Evolutionary conservation across 1,140 invertebrate species (phyloP), one percentile per base, ranked within the genome.

Genomic region (Bemisia tabaci): DNA sequence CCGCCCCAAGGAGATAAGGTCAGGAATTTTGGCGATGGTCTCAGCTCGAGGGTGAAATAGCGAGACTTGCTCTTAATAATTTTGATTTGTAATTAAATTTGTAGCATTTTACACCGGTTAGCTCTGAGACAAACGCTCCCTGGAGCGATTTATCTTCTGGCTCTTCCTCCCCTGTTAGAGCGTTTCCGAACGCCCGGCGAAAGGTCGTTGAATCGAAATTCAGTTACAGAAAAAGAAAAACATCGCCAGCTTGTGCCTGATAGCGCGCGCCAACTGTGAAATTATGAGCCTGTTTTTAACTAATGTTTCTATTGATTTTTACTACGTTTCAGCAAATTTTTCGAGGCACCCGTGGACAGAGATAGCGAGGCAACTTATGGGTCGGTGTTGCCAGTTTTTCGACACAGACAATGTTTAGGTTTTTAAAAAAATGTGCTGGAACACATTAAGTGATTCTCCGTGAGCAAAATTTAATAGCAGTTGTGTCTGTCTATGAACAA

Each of bases 31-130:
- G n/a, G n/a, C n/a, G n/a, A n/a, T n/a, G n/a, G n/a, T n/a, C n/a
- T n/a, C n/a, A n/a, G n/a, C 17, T 17, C 33, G 33, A 48, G 33
- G 33, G 17, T 48, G n/a, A 48, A 48, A 48, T 48, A 9, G 33
- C 33, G 33, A 48, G 33, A 48, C 5, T 48, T 17, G 5, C 33
- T 5, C 33, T 48, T 48, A 48, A 48, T 48, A 48, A 48, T 48
- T 48, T 48, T 48, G 33, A 48, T 48, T 48, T 48, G 33, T 48
- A 48, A 48, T 48, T 48, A 48, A 48, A 48, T 48, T 48, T 48
- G 33, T 48, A 48, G 33, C 33, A 48, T 48, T 48, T 48, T 48
- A 48, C 33, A 48, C 33, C 33, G 33, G 33, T 48, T 48, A 48
- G 33, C 17, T 48, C 17, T 48, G 17, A 48, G 17, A 48, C 17